These are phyloP conservation scores for Parasteatoda lunata DNA, from an alignment of 2,888 invertebrate species.

Conservation along the genomic window DNA sequence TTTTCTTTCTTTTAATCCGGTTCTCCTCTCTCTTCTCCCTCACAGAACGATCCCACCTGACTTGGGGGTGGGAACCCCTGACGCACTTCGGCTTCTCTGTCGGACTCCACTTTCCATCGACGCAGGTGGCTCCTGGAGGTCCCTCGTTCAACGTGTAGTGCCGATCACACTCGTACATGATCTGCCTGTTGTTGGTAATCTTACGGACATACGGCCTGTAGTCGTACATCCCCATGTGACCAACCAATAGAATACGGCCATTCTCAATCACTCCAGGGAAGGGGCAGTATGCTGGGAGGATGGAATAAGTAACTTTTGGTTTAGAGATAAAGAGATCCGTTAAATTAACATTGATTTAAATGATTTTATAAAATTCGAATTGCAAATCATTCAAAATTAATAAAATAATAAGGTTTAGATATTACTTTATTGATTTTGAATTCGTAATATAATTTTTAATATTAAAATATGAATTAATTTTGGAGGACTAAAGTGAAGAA, in stretches of 20 bases:
- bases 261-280: slow-evolving; percentile 92
- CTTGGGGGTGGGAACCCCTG: slow-evolving; percentile 86
- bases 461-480: too few relatives aligned
- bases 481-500: too few relatives aligned
- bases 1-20: slow-evolving; percentile 35
- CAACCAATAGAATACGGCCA: slow-evolving; percentile 92
- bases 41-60: slow-evolving; percentile 55
- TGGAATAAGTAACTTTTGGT: too few relatives aligned
- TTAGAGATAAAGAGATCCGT: too few relatives aligned
- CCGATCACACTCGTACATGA: slow-evolving; percentile 95
- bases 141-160: slow-evolving; percentile 91
- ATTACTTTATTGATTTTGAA: too few relatives aligned
- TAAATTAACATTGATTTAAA: too few relatives aligned
- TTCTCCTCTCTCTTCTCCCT: slow-evolving; percentile 50
- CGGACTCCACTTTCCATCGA: slow-evolving; percentile 95
- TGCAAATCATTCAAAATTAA: too few relatives aligned
- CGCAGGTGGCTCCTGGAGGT: slow-evolving; percentile 91
- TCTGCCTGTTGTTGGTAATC: slow-evolving; percentile 92
- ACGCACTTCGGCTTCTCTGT: slow-evolving; percentile 86
- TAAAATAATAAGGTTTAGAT: too few relatives aligned
- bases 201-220: slow-evolving; percentile 93
- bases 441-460: too few relatives aligned
- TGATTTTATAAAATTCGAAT: too few relatives aligned
- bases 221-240: slow-evolving; percentile 96
- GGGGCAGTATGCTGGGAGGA: slow-evolving; percentile 85